Evolutionary conservation across 2,113 vertebrate genomes (phyloP).

Genomic region (Tursiops truncatus): DNA sequence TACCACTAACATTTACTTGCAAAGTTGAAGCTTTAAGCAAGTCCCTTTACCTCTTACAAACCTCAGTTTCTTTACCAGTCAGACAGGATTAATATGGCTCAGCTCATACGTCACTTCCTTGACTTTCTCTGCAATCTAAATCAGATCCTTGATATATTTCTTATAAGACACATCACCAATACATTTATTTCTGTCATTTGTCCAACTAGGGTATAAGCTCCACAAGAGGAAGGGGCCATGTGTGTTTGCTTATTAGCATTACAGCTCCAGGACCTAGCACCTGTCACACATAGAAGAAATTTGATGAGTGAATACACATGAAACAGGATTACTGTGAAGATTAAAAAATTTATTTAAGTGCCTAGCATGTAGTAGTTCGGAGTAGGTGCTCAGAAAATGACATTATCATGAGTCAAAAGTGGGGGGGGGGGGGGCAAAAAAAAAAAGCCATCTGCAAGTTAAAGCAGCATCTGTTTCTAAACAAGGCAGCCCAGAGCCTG

Average conservation of each 20-base stretch:
- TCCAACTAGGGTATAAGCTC: neutral
- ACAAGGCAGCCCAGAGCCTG: neutral
- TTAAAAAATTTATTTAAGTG: slow-evolving; percentile 29
- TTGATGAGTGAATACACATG: neutral
- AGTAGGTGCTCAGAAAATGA: slow-evolving; percentile 25
- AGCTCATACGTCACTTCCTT: neutral
- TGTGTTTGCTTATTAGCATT: neutral
- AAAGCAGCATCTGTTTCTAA: neutral
- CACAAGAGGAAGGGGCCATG: neutral
- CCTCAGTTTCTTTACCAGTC: slow-evolving; percentile 19
- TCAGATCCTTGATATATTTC: neutral
- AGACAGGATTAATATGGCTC: slow-evolving; percentile 8
- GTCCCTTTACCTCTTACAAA: slow-evolving; percentile 33
- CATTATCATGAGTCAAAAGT: neutral
- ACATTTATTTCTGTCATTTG: neutral
- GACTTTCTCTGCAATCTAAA: slow-evolving; percentile 26
- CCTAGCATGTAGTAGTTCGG: neutral
- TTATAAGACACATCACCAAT: neutral
- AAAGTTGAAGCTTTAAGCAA: neutral
- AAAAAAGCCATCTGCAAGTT: neutral
- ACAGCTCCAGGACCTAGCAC: neutral
- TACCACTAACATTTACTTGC: neutral
- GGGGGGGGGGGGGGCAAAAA: neutral
- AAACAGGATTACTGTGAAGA: neutral
- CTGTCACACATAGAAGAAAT: neutral